Base-by-base conservation (phyloP, 2,888 invertebrate genomes). In the Metacarcinus magister region DNA sequence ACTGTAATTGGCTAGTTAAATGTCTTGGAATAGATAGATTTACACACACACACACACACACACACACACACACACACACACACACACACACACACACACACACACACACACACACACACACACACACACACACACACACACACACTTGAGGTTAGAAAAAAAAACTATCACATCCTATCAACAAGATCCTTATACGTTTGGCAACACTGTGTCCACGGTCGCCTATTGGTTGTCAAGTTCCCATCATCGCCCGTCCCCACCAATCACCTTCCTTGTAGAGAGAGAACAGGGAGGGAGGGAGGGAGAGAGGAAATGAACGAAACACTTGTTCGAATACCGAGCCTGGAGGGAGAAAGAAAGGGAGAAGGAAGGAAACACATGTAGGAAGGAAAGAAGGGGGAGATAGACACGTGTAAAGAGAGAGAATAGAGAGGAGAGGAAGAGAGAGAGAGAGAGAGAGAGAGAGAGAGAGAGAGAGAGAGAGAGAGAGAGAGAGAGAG, bases 71-170 rank as follows among this genome's bases (percentile, higher is more conserved):
- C 92, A 32, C 92, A 32, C 54, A 93, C 92, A 60, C 92, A 32
- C 92, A 93, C 92, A 60, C 92, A 39, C 92, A 93, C 92, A 60
- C 92, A 75, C 60, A 93, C 60, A 67, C 28, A 67, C 60, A 93
- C 60, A 67, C 60, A 10, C 60, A 93, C 32, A 8, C 60, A 67
- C 60, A 93, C 60, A 67, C 60, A 93, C 32, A 93, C 60, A 32
- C 43, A 90, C 43, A 90, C 43, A 43, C 43, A 90, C 43, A 90
- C 43, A 54, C 48, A 92, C 48, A 92, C 54, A 54, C 92, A 92
- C 92, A 92, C 48, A 19, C 23, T 13, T 19, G 2, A 16, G 60
- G 23, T n/a, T 0, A 19, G n/a, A 67, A 67, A 67, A 44, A 4
- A 54, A 54, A 54, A 54, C 54, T 7, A 54, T 54, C 54, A 54